Base-by-base conservation (phyloP, 2,888 invertebrate species). In the Lasius platythorax region DNA sequence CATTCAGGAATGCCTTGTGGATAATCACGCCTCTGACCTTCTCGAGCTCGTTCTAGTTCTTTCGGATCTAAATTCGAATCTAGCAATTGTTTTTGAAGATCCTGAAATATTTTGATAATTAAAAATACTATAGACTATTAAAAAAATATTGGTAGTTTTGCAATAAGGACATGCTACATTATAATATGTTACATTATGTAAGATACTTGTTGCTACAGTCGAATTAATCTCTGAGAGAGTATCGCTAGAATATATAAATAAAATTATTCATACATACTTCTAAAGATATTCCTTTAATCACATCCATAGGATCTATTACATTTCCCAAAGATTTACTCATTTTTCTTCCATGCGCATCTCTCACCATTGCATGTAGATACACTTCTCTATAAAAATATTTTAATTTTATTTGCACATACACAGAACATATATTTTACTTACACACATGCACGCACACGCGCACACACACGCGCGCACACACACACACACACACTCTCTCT, bases 311-410 rank as follows among this genome's bases (percentile, higher is more conserved):
- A 95, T 99, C 99, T 89, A 99, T 98, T 4, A 99, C 99, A 95
- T 99, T 99, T 79, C 99, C 99, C 85, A 99, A 96, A 0, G 99
- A 99, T 95, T 99, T 99, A 90, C 99, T 99, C 99, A 99, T 99
- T 96, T 99, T 99, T 79, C 99, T 97, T 0, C 99, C 99, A 94
- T 99, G 99, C 0, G 99, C 98, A 95, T 99, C 99, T 79, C 99
- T 97, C 1, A 99, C 98, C 96, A 99, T 98, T 0, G 99, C 99
- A 95, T 99, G 99, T 18, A 99, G 96, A 93, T 98, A 98, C 0
- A 99, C 97, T 95, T 99, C 97, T 89, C 97, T 97, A 92, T 37
- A 91, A 91, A 91, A 83, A 76, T 30, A 30, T n/a, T 33, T 70
- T 28, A 78, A 53, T 9, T 40, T 37, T 64, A 2, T 37, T 74